Base-by-base conservation (phyloP, 2,113 vertebrate genomes). In the Rhynchomys soricoides region DNA sequence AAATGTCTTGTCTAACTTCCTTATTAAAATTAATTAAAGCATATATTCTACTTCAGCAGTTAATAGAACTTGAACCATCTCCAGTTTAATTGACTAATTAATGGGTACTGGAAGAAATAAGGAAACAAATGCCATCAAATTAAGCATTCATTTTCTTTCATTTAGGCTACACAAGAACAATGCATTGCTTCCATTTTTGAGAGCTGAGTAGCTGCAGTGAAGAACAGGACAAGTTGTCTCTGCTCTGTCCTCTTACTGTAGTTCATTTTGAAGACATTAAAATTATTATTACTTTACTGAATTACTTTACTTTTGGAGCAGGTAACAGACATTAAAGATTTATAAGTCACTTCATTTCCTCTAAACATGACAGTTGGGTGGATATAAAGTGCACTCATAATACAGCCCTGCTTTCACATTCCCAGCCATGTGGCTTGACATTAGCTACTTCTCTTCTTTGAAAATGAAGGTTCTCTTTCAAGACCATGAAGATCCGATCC, bases 21-120 rank as follows among this genome's bases (percentile, higher is more conserved):
- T 89, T 95, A 95, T 75, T 92, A 90, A 79, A 89, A 94, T 89
- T 95, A 93, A 92, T 95, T 96, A 83, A 93, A 94, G 66, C n/a
- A 62, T 95, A 90, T 94, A 94, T 94, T 89, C 77, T 94, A 29
- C n/a, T 74, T 94, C 90, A 96, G 48, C 48, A 91, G 40, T 94
- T 94, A 94, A 66, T 96, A 89, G 91, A 96, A 95, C 89, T 94
- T 95, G 89, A 95, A 59, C 71, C 22, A 19, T 93, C 34, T 96
- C 71, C 86, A 96, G 59, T 83, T 95, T 93, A 95, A 85, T 95
- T 40, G 66, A 70, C 94, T 95, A 90, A 93, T 96, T 96, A 92
- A 89, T 96, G 92, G 43, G 29, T 94, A 93, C 66, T 95, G 52
- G 59, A 62, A 93, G 55, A 94, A 77, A 59, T 89, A 93, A 75